Evolutionary conservation across 2,113 vertebrate genomes (phyloP).

Genomic region (Hiodon alosoides): DNA sequence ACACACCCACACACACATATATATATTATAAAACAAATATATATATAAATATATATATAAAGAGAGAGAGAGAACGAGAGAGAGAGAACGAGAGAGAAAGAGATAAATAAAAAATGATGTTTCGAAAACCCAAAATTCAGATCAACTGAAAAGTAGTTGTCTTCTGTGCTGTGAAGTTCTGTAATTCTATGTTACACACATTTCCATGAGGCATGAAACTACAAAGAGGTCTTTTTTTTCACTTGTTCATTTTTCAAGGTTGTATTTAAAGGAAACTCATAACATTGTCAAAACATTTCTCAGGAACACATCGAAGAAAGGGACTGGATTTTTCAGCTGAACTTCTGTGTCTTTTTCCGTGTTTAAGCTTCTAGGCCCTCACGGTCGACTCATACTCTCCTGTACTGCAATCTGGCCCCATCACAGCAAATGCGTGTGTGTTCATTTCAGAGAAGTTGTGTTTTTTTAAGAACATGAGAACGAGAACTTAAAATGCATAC

Average conservation of each 20-base stretch:
- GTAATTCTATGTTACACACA: slow-evolving; percentile 4
- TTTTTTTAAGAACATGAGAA: no score
- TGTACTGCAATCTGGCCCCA: slow-evolving; percentile 12
- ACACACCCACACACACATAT: no score
- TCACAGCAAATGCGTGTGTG: background rate
- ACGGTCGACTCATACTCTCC: slow-evolving; percentile 35
- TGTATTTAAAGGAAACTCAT: slow-evolving; percentile 34
- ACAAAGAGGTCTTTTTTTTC: slow-evolving; percentile 17
- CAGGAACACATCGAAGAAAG: slow-evolving; percentile 49
- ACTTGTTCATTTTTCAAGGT: slow-evolving; percentile 36
- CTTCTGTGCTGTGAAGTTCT: slow-evolving; percentile 5
- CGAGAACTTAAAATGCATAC: no score
- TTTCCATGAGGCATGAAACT: slow-evolving; percentile 32
- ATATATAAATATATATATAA: no score
- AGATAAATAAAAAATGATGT: background rate
- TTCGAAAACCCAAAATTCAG: background rate
- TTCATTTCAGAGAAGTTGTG: background rate
- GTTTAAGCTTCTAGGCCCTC: slow-evolving; percentile 29
- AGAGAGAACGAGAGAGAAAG: background rate
- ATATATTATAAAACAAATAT: no score
- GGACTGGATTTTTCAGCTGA: slow-evolving; percentile 39
- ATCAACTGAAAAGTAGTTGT: background rate
- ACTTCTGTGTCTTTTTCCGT: slow-evolving; percentile 28
- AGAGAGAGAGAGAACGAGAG: no score
- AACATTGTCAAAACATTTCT: slow-evolving; percentile 42